phyloP scores from a whole-genome alignment of 2,888 invertebrate genomes.

The Phytoseiulus persimilis region DNA sequence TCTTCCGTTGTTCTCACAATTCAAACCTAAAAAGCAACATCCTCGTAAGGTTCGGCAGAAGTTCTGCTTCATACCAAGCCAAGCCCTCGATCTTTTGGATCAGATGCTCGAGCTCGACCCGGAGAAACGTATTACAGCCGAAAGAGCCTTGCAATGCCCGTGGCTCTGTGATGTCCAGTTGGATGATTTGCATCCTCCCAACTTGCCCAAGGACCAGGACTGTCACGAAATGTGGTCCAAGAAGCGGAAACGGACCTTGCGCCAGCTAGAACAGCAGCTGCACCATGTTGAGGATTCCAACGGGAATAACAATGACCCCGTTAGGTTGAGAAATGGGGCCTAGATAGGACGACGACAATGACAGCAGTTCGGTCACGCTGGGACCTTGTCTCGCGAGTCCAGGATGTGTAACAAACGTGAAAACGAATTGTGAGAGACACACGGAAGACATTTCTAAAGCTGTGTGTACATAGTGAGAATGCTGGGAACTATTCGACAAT shows the following conservation, averaged over 20 bases:
- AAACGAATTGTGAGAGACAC: neutral
- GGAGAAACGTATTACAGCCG: constrained; percentile 80
- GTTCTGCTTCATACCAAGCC: constrained; percentile 73
- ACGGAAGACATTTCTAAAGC: neutral
- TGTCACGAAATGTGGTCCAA: constrained; percentile 99
- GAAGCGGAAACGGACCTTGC: constrained; percentile 72
- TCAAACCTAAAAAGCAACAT: constrained; percentile 82
- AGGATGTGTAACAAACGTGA: neutral
- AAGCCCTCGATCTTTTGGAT: constrained; percentile 82
- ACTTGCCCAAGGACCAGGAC: constrained; percentile 93
- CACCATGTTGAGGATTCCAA: neutral
- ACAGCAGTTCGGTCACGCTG: neutral
- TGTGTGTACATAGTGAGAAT: neutral
- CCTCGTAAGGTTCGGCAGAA: constrained; percentile 80
- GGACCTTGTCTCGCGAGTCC: neutral
- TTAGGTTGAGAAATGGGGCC: neutral
- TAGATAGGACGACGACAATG: neutral
- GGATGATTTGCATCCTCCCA: constrained; percentile 57
- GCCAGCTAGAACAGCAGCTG: constrained; percentile 48
- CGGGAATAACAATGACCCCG: neutral
- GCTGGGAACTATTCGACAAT: neutral
- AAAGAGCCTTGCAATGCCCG: constrained; percentile 78
- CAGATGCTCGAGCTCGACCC: constrained; percentile 95
- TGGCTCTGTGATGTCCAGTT: constrained; percentile 88
- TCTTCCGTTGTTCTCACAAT: constrained; percentile 79